phyloP scores from a whole-genome alignment of 1,140 invertebrate species.

The Pygmarrhopalites habei region DNA sequence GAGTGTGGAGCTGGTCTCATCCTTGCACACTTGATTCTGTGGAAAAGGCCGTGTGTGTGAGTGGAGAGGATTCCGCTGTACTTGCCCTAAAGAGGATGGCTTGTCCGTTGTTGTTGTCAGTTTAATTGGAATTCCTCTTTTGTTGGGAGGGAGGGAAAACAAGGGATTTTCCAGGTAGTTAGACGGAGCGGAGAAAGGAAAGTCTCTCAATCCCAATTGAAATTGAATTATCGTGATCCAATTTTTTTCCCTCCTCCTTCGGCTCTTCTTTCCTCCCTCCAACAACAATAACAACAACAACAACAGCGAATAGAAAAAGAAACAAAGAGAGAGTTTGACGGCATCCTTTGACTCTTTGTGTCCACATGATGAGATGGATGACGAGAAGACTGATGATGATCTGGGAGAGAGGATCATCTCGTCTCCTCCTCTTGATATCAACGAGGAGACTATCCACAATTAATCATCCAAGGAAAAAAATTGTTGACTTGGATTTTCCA shows the following conservation, averaged over 20 bases:
- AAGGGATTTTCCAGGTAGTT: too few species aligned
- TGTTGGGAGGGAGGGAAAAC: neutral
- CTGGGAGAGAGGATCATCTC: neutral
- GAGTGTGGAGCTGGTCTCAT: too few species aligned
- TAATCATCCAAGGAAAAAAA: too few species aligned
- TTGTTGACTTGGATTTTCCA: too few species aligned
- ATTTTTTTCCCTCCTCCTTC: neutral
- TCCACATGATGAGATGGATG: neutral
- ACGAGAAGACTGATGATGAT: neutral
- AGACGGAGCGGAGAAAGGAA: too few species aligned
- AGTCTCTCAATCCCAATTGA: too few species aligned
- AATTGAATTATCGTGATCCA: neutral
- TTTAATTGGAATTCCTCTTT: neutral
- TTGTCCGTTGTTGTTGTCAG: neutral
- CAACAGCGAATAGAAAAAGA: too few species aligned
- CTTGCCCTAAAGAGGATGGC: neutral
- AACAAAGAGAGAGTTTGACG: too few species aligned
- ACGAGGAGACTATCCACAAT: neutral
- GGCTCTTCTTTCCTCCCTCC: neutral
- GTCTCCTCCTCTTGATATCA: neutral
- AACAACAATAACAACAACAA: too few species aligned
- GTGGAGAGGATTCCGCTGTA: neutral
- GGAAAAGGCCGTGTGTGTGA: neutral
- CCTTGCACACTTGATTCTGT: neutral
- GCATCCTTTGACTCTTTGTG: conserved; percentile 2